Conservation (phyloP, 2,113 vertebrate species). For the Mirounga angustirostris region DNA sequence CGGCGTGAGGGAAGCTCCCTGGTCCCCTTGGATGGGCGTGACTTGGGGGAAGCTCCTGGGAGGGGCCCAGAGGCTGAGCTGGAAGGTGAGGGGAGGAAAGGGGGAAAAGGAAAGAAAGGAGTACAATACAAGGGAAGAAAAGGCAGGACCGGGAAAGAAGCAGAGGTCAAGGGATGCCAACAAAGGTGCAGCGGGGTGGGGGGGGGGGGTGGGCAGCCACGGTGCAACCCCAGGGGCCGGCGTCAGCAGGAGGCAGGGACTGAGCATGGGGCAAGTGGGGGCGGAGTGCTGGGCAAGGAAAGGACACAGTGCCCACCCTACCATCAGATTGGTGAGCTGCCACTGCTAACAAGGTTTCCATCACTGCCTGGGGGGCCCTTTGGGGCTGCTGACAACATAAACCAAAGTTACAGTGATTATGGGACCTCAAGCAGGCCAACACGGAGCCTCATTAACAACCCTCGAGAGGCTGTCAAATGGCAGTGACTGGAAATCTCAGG, state of each 20-base stretch:
- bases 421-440: not conserved
- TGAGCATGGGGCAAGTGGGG: not conserved
- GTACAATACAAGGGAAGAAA: not conserved
- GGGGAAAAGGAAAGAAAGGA: not conserved
- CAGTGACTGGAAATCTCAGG: not conserved
- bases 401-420: slow-evolving; percentile 75
- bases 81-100: not conserved
- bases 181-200: not conserved
- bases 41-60: not conserved
- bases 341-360: slow-evolving; percentile 76
- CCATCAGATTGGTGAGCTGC: slow-evolving; percentile 74
- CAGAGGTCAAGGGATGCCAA: not conserved
- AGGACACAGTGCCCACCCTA: slow-evolving; percentile 68
- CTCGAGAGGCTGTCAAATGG: not conserved
- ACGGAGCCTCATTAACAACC: not conserved
- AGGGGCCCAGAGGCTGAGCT: not conserved
- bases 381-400: slow-evolving; percentile 78
- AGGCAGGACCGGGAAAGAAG: not conserved
- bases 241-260: not conserved
- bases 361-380: slow-evolving; percentile 67
- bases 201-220: not conserved
- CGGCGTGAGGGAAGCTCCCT: not conserved
- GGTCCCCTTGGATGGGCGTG: not conserved
- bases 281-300: not conserved
- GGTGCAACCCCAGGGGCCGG: not conserved